A percentile compares a stretch with the other conserved stretches of the same genome.
phyloP scores from a whole-genome alignment of 1,140 invertebrate genomes.

The Danaus plexippus region DNA sequence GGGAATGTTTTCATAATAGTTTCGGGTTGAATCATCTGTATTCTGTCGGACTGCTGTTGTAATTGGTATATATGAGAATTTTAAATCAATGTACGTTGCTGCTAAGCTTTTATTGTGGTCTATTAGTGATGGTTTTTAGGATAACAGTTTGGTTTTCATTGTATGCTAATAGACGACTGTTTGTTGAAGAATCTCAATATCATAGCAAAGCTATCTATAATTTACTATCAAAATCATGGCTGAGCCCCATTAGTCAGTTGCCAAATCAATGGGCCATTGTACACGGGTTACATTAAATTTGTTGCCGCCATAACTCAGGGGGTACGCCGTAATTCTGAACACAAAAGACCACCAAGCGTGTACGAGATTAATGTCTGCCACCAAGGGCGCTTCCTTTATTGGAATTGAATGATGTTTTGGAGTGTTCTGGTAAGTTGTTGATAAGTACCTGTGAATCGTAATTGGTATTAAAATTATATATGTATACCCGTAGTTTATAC shows the following conservation, averaged over 20 bases:
- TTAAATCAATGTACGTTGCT: too few relatives aligned
- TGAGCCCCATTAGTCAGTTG: slow-evolving; percentile 33
- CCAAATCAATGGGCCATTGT: slow-evolving; percentile 44
- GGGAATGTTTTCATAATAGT: slow-evolving; percentile 9
- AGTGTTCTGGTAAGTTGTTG: too few relatives aligned
- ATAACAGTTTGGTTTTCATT: too few relatives aligned
- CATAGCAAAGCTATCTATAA: neutral
- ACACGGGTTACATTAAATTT: slow-evolving; percentile 38
- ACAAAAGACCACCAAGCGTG: slow-evolving; percentile 37
- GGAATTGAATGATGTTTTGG: slow-evolving; percentile 16
- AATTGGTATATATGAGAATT: too few relatives aligned
- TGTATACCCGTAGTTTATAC: too few relatives aligned
- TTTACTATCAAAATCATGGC: slow-evolving; percentile 19
- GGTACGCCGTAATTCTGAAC: slow-evolving; percentile 26
- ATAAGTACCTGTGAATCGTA: too few relatives aligned
- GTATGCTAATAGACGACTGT: too few relatives aligned
- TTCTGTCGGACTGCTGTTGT: slow-evolving; percentile 5
- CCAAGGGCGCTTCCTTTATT: slow-evolving; percentile 20
- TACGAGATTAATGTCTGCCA: slow-evolving; percentile 33
- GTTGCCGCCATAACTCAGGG: slow-evolving; percentile 35
- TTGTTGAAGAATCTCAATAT: too few relatives aligned
- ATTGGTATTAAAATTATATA: too few relatives aligned
- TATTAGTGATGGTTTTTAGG: neutral
- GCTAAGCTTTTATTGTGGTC: neutral
- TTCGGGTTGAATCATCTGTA: slow-evolving; percentile 13